Conservation (phyloP, 1,140 invertebrate genomes). For the Sarcophaga bullata region DNA sequence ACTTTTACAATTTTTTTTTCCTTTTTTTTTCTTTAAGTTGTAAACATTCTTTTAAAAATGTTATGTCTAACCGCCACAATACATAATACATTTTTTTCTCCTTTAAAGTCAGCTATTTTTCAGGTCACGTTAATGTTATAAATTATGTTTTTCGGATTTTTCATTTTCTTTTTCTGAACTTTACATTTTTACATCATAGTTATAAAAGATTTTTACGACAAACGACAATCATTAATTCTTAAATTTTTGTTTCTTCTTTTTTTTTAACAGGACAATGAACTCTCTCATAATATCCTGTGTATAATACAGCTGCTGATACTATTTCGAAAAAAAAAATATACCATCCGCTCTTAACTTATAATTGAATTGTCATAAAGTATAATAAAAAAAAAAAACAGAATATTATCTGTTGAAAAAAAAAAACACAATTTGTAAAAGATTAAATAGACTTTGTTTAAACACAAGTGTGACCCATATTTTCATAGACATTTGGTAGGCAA, state of each 20-base stretch:
- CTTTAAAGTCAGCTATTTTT: too few relatives aligned
- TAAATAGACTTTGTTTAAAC: background rate
- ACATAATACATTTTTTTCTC: too few relatives aligned
- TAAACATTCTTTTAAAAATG: too few relatives aligned
- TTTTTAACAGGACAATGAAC: background rate
- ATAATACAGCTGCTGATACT: background rate
- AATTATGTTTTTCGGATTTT: too few relatives aligned
- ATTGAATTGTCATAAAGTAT: background rate
- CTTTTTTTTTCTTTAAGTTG: too few relatives aligned
- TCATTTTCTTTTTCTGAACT: too few relatives aligned
- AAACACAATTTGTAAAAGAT: conserved; percentile 19
- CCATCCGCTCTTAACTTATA: background rate
- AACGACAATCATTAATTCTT: too few relatives aligned
- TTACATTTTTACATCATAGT: too few relatives aligned
- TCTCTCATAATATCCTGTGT: background rate
- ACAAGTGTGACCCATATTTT: conserved; percentile 21
- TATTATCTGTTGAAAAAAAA: background rate
- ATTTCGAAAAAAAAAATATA: background rate
- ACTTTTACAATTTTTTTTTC: too few relatives aligned
- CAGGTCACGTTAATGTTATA: too few relatives aligned
- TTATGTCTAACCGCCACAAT: too few relatives aligned
- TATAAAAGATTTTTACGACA: too few relatives aligned
- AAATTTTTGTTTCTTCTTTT: background rate
- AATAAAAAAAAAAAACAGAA: background rate
- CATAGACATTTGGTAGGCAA: conserved; percentile 9